Evolutionary conservation across 2,888 invertebrate genomes (phyloP), one percentile per base, ranked within the genome.

Genomic region (Diogma glabrata): DNA sequence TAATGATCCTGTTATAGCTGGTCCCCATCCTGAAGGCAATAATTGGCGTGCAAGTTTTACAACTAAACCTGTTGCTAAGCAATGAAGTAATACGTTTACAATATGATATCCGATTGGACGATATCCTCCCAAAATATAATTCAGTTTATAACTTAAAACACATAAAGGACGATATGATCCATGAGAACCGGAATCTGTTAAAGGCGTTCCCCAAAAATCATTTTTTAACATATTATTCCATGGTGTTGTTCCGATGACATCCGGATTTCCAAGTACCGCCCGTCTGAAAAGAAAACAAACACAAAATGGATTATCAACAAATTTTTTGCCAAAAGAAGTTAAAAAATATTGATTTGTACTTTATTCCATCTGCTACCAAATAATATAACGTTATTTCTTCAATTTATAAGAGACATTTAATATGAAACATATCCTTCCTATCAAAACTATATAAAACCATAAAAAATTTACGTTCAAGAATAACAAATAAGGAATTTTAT

Each of bases 201-300:
- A 75, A 53, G 94, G 90, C 38, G 95, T 96, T 48, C 96, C 97
- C 97, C 97, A 97, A 74, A 95, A 97, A 75, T 97, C 96, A 74
- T 96, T 86, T 68, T 80, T 79, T 65, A 94, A 82, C 60, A 94
- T 77, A 59, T 83, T 81, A 60, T 77, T 77, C 78, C 92, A 81
- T 53, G 92, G 84, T 55, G 88, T 86, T 60, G 81, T 82, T 55
- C 89, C 84, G 62, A 86, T 79, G 62, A 97, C 81, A 72, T 97
- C 96, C 56, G 87, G 87, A 72, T 97, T 97, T 65, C 87, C 87
- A 68, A 92, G 76, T 65, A 97, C 93, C 59, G 96, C 96, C 63
- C 95, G 89, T 67, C 96, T 97, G 84, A 16, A 78, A 81, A 54
- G 60, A 63, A 61, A 61, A 59, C 63, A 59, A 45, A 22, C 2